A percentile compares a stretch with the other conserved stretches of the same genome.
These are phyloP conservation scores for Dicrostonyx torquatus DNA, from an alignment of 2,797 vertebrate genomes.

Conservation along the genomic window DNA sequence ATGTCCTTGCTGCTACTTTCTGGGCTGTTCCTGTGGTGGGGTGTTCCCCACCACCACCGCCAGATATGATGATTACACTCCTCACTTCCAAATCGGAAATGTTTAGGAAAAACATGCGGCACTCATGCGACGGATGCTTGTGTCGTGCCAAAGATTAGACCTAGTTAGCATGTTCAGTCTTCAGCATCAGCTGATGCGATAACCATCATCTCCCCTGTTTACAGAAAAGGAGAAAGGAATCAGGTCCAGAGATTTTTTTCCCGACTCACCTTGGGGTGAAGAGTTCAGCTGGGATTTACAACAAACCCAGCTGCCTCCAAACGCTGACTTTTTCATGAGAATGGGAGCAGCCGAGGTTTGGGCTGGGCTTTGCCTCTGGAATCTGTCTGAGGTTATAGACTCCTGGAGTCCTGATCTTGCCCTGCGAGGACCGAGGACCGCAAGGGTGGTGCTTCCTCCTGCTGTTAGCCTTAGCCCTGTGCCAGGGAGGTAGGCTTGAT, in stretches of 20 bases:
- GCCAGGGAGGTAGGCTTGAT: not conserved
- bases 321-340: not conserved
- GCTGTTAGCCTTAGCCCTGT: not conserved
- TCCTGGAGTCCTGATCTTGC: not conserved
- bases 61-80: not conserved
- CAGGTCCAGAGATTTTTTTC: not conserved
- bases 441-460: not conserved
- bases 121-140: not conserved
- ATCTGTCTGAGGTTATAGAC: not conserved
- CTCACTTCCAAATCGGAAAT: not conserved
- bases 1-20: not conserved
- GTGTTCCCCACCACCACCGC: not conserved
- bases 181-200: not conserved
- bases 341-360: not conserved
- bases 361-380: not conserved
- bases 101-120: not conserved
- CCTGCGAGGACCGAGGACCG: rapidly evolving
- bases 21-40: not conserved
- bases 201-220: not conserved
- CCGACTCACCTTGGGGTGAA: not conserved
- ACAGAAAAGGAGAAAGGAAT: not conserved
- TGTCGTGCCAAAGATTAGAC: not conserved
- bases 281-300: not conserved
- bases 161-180: not conserved
- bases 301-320: not conserved